Evolutionary conservation across 2,113 vertebrate genomes (phyloP).

Genomic region (Oncorhynchus mykiss): DNA sequence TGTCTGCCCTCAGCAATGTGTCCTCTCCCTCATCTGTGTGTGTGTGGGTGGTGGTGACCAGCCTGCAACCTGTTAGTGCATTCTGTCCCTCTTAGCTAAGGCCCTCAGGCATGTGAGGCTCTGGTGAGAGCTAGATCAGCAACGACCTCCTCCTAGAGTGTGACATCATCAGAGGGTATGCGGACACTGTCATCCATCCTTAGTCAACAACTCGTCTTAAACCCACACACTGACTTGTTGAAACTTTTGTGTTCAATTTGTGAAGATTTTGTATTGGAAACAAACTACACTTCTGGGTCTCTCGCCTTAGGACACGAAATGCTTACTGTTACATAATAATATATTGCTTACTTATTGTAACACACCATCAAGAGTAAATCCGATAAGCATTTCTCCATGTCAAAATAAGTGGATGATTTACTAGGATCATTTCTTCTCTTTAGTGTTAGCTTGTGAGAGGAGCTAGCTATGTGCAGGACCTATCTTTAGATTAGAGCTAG

Average conservation of each 20-base stretch:
- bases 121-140: background rate
- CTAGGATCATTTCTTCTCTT: background rate
- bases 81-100: constrained; percentile 37
- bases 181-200: background rate
- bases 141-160: background rate
- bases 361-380: background rate
- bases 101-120: background rate
- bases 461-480: constrained; percentile 23
- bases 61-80: constrained; percentile 35
- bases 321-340: no score
- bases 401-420: background rate
- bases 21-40: background rate
- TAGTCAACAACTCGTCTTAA: background rate
- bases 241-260: background rate
- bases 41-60: background rate
- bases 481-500: constrained; percentile 67
- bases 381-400: background rate
- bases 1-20: background rate
- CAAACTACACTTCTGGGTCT: no score
- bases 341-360: no score
- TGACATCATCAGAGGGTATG: background rate
- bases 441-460: background rate
- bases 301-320: no score
- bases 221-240: background rate
- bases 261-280: no score